A percentile compares a stretch with the other conserved stretches of the same genome.
Evolutionary conservation across 1,140 invertebrate genomes (phyloP).

Genomic region (Samia ricini): DNA sequence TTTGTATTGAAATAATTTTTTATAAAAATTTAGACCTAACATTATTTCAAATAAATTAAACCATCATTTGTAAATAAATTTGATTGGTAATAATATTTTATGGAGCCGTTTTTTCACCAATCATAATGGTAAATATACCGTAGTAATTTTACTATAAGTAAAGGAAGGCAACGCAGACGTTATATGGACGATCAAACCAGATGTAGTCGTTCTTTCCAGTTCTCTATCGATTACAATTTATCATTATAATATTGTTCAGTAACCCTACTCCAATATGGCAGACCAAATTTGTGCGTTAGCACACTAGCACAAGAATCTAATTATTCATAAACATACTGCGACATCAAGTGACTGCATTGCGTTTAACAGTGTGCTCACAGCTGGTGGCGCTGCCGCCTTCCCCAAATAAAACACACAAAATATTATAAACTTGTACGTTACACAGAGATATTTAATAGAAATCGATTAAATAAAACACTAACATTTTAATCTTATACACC

Average conservation of each 20-base stretch:
- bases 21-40: no score
- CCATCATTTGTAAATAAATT: no score
- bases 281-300: conserved; percentile 75
- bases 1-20: no score
- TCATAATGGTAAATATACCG: neutral
- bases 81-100: no score
- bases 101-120: neutral
- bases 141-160: neutral
- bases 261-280: conserved; percentile 51
- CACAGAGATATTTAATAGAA: neutral
- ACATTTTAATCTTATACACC: neutral
- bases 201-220: neutral
- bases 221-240: neutral
- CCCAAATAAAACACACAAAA: conserved; percentile 69
- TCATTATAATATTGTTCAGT: conserved; percentile 50
- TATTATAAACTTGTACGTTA: conserved; percentile 1
- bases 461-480: neutral
- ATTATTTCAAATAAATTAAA: neutral
- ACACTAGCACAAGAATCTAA: conserved; percentile 75
- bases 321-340: conserved; percentile 72
- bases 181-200: neutral
- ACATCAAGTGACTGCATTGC: conserved; percentile 75
- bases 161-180: neutral
- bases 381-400: conserved; percentile 70
- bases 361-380: conserved; percentile 72